Evolutionary conservation across 2,888 invertebrate genomes (phyloP).

Genomic region (Scaptomyza cyrtandrae): DNA sequence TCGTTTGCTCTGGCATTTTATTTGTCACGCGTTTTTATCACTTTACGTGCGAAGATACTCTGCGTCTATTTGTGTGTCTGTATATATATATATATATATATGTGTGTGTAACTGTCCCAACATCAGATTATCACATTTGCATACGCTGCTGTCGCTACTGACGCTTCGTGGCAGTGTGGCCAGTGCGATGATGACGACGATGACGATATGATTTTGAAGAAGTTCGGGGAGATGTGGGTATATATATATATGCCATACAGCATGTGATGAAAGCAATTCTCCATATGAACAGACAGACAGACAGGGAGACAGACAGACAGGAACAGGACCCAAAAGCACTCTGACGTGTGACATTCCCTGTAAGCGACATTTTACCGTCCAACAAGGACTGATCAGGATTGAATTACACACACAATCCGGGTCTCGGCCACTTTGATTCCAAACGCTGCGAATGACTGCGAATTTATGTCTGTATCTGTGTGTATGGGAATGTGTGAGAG

Average conservation of each 20-base stretch:
- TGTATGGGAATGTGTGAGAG: background rate
- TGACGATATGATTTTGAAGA: conserved; percentile 26
- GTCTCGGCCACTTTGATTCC: conserved; percentile 80
- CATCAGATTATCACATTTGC: conserved; percentile 81
- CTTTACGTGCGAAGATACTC: conserved; percentile 69
- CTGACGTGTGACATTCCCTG: conserved; percentile 78
- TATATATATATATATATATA: conserved; percentile 13
- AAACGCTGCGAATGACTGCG: conserved; percentile 57
- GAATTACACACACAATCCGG: conserved; percentile 80
- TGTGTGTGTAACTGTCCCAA: conserved; percentile 44
- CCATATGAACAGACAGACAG: conserved; percentile 40
- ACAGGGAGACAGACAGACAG: conserved; percentile 10
- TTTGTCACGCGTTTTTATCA: conserved; percentile 81
- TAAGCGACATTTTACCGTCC: conserved; percentile 79
- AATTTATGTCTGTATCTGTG: conserved; percentile 27
- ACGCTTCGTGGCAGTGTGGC: conserved; percentile 55
- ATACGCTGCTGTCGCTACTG: conserved; percentile 58
- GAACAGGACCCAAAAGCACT: conserved; percentile 16
- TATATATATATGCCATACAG: conserved; percentile 5
- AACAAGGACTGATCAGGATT: conserved; percentile 78
- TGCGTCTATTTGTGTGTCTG: conserved; percentile 10
- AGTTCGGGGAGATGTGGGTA: conserved; percentile 5
- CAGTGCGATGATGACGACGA: conserved; percentile 57
- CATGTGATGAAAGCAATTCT: conserved; percentile 63
- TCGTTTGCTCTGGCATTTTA: conserved; percentile 69